Evolutionary conservation across 2,113 vertebrate species (phyloP), one percentile per base, ranked within the genome.

Genomic region (Ailuropoda melanoleuca): DNA sequence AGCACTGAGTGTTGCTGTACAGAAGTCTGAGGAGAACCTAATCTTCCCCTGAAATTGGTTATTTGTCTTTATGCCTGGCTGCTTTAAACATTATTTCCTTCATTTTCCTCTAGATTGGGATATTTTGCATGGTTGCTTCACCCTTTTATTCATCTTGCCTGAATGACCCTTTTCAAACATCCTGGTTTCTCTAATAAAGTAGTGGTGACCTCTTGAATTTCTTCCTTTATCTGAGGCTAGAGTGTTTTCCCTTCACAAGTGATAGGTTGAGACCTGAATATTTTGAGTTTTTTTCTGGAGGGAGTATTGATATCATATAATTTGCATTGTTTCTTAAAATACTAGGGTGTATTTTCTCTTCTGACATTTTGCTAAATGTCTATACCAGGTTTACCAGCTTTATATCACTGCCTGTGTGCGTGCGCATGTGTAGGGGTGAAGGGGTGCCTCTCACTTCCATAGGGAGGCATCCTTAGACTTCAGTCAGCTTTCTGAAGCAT

Each of bases 71-170:
- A 90, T 90, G 46, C 26, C 31, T 48, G 29, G 37, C 81, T 94
- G 29, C 31, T 91, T 86, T 72, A 68, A 92, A 77, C 48, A 77
- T 50, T 80, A 18, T 82, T 96, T 97, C 84, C 60, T 83, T 88
- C 83, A 7, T 89, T 95, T 95, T 85, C n/a, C 18, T 96, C 10
- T 37, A 55, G 70, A 74, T 3, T 62, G 34, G 43, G 34, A 75
- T 95, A 60, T 56, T 94, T 95, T 75, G 29, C 89, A 90, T 58
- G 81, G 77, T 68, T 97, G 24, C 3, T 86, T 91, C 80, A 53
- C 26, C 81, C 19, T 31, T 55, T 88, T 50, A 74, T 88, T 66
- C n/a, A 74, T 97, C 90, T 96, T 87, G 37, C 29, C 92, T 74
- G 12, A 31, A 91, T 83, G 39, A 6, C 39, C 26, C 6, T 96